Evolutionary conservation across 64 coral and sea anemone species (phyloP), one percentile per base, ranked within the genome.

Genomic region (Hydrozoanthus tunicans): DNA sequence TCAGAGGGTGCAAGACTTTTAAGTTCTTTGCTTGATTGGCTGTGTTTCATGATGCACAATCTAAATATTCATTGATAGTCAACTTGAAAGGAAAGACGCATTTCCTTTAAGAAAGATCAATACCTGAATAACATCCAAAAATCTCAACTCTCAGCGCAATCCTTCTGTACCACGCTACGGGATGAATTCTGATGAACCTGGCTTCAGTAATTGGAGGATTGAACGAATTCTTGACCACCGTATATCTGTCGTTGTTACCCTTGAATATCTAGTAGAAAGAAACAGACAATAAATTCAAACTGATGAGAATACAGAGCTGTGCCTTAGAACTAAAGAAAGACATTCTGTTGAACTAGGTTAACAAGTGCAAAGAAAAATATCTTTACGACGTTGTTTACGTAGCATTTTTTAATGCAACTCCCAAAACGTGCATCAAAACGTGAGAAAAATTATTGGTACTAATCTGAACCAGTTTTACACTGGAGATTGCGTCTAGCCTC

Each of bases 101-200:
- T 66, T 66, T 66, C 8, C 4, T 66, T 66, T 11, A 14, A 17
- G 17, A 66, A 9, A 68, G 5, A 68, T 27, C 43, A 23, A 5
- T 58, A 88, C 84, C 84, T 74, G 84, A 73, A 59, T 17, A 0
- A 74, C 84, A 88, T 17, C 84, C 84, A 73, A 73, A 59, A 11
- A 88, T 43, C 10, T 88, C 84, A 59, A 69, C 84, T 74, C 84
- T 88, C 61, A 88, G 60, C 3, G 69, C 68, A 10, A 88, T 74
- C 24, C 13, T 88, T 6, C 53, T 59, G 56, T 88, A 55, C 84
- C 84, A 88, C 23, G 20, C 52, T 20, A 88, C n/a, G 15, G 84
- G 84, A 24, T 60, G 84, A 58, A 88, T 73, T 75, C 84, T 56
- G 20, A 73, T 73, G 54, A 74, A 88, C 51, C 56, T 73, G 24